Evolutionary conservation across 1,140 invertebrate genomes (phyloP), one percentile per base, ranked within the genome.

Genomic region (Cydia splendana): DNA sequence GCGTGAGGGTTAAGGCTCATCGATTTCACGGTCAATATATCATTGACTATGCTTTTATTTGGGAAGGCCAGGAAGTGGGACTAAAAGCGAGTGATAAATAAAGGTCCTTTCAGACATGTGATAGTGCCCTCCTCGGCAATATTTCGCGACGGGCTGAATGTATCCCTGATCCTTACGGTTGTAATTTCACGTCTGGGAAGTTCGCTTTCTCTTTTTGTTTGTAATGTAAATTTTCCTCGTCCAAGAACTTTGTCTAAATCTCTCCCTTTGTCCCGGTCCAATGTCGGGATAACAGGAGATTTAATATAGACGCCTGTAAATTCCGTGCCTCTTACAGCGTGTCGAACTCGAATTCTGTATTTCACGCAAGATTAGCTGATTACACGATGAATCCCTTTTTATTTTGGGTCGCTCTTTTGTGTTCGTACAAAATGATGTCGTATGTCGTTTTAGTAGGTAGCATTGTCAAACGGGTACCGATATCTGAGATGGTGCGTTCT

Each of bases 221-320:
- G 84, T 85, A 88, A 89, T 90, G 87, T 88, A 89, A 89, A 88
- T 90, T 90, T 87, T 85, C 84, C 82, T 88, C 82, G 80, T 86
- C 80, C 81, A 82, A 81, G 82, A 87, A 83, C 82, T 85, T 82
- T 79, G 80, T 81, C 77, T 82, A 83, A 86, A 85, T 86, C 84
- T 85, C 80, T 82, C 81, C 84, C 83, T 85, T 88, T 88, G 85
- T 88, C 81, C 84, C 76, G 85, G 86, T 87, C 84, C 83, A 79
- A 87, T 87, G 85, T 83, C 81, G 81, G n/a, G 86, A 87, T 87
- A 87, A 87, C 78, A 78, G 79, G 79, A 88, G 87, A 89, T 89
- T 88, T 89, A 86, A 88, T 88, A 88, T 85, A 84, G 83, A 84
- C 67, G 76, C 76, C 78, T 81, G 76, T 81, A 82, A 82, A 82